A percentile compares a stretch with the other conserved stretches of the same genome.
Evolutionary conservation across 1,140 invertebrate species (phyloP).

Genomic region (Drosophila ohnishii): DNA sequence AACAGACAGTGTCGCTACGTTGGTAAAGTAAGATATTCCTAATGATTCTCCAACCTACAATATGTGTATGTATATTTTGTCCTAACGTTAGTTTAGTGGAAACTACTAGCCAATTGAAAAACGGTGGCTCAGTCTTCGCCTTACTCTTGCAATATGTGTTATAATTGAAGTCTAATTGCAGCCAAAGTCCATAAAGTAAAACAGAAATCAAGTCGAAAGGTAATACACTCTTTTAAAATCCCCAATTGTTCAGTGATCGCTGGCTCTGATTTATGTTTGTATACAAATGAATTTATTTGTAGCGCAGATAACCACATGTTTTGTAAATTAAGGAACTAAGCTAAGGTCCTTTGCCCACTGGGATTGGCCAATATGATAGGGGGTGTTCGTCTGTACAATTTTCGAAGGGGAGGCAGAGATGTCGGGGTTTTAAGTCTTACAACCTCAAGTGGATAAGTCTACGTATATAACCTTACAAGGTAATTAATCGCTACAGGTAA

Average conservation of each 20-base stretch:
- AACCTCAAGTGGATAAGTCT: slow-evolving; percentile 57
- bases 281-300: slow-evolving; percentile 43
- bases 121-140: slow-evolving; percentile 58
- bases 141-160: slow-evolving; percentile 46
- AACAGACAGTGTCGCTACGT: slow-evolving; percentile 34
- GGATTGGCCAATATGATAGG: slow-evolving; percentile 8
- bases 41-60: slow-evolving; percentile 17
- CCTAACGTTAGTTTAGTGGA: slow-evolving; percentile 36
- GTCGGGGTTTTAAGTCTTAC: slow-evolving; percentile 40
- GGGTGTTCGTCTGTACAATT: slow-evolving; percentile 34
- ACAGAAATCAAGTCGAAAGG: slow-evolving; percentile 7
- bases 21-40: slow-evolving; percentile 41
- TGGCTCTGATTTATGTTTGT: neutral
- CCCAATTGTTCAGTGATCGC: slow-evolving; percentile 9
- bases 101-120: slow-evolving; percentile 46
- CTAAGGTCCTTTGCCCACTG: slow-evolving; percentile 17
- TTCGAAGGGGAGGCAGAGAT: slow-evolving; percentile 12
- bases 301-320: slow-evolving; percentile 26
- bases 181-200: slow-evolving; percentile 17
- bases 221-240: slow-evolving; percentile 6
- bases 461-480: slow-evolving; percentile 31
- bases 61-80: slow-evolving; percentile 37
- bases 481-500: slow-evolving; percentile 47
- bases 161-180: slow-evolving; percentile 44
- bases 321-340: slow-evolving; percentile 5